Percentiles rank a stretch among this genome's conserved stretches.
Conservation (phyloP, 2,797 vertebrate species). For the Notamacropus eugenii region DNA sequence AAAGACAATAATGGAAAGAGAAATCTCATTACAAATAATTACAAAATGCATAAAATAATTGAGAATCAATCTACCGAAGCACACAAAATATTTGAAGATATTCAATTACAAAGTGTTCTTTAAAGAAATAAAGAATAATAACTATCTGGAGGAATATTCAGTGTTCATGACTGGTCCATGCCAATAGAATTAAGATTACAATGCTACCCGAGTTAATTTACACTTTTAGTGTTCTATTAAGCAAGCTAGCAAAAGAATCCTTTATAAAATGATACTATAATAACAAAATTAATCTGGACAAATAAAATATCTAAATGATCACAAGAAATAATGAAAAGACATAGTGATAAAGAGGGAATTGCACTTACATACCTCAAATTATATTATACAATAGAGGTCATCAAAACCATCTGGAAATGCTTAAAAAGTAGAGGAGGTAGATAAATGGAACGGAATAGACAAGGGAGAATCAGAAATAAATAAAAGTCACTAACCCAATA, state of each 20-base stretch:
- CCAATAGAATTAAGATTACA: background rate
- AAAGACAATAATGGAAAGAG: background rate
- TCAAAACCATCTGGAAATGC: background rate
- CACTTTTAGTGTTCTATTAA: background rate
- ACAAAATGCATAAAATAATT: background rate
- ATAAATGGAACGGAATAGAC: background rate
- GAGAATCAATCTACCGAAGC: background rate
- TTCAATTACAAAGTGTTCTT: background rate
- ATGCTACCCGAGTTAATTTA: background rate
- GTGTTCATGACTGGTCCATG: background rate
- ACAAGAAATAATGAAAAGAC: background rate
- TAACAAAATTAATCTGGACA: background rate
- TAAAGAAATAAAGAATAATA: background rate
- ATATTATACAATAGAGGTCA: background rate
- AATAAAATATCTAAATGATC: background rate
- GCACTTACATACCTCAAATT: background rate
- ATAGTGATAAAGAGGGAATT: background rate
- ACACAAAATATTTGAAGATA: background rate
- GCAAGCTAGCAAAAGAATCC: background rate
- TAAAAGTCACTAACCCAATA: background rate
- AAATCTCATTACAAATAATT: background rate
- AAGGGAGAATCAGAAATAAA: background rate
- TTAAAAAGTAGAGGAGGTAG: background rate
- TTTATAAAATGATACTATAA: background rate
- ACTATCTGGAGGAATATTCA: background rate